phyloP scores from a whole-genome alignment of 1,140 invertebrate genomes.

The Tribolium madens region DNA sequence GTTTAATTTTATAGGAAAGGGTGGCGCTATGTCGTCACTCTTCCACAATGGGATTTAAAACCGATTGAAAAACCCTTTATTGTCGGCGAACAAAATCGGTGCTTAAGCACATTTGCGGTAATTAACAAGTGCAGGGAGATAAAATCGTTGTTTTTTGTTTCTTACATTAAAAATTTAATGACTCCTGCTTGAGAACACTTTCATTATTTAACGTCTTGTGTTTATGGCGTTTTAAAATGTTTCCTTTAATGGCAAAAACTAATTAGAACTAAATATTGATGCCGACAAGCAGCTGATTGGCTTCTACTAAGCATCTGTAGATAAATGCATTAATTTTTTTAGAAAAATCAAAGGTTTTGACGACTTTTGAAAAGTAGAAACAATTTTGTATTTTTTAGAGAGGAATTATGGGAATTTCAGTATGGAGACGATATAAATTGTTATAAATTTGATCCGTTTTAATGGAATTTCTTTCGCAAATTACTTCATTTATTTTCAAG shows the following conservation, averaged over 20 bases:
- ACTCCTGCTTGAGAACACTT: neutral
- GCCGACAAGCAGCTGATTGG: neutral
- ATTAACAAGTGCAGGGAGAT: neutral
- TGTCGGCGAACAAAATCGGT: neutral
- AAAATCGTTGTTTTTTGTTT: conserved; percentile 4
- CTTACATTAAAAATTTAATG: conserved; percentile 4
- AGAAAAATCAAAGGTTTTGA: too few relatives aligned
- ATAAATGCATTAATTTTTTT: neutral
- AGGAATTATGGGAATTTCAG: neutral
- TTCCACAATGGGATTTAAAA: neutral
- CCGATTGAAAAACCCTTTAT: neutral
- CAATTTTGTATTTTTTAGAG: neutral
- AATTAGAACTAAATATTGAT: conserved; percentile 27
- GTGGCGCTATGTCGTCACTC: neutral
- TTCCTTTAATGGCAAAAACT: conserved; percentile 32
- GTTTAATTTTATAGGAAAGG: conserved; percentile 22
- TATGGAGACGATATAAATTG: neutral
- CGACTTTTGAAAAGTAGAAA: too few relatives aligned
- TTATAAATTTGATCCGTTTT: neutral
- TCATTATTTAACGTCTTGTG: conserved; percentile 2
- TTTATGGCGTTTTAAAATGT: conserved; percentile 34
- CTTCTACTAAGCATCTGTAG: conserved; percentile 7
- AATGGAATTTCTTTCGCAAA: neutral
- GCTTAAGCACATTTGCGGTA: neutral
- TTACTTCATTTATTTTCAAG: neutral